These are phyloP conservation scores for Agonopterix alstromeriana DNA, from an alignment of 2,888 invertebrate genomes.

Conservation along the genomic window DNA sequence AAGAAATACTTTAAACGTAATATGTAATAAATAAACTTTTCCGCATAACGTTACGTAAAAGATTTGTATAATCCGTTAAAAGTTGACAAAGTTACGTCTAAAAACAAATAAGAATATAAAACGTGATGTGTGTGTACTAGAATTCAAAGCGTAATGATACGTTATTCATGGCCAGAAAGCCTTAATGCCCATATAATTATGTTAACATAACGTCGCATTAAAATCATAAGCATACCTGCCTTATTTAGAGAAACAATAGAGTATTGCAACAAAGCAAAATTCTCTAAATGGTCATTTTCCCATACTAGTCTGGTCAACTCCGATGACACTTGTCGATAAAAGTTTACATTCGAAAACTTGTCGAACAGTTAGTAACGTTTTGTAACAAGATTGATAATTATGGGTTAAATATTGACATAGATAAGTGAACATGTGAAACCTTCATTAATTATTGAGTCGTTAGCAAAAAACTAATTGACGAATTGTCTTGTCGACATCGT, in stretches of 20 bases:
- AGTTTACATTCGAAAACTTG: background rate
- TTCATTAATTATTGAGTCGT: slow-evolving; percentile 2
- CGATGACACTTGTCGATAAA: slow-evolving; percentile 6
- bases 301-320: slow-evolving; percentile 2
- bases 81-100: background rate
- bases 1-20: slow-evolving; percentile 1
- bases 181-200: background rate
- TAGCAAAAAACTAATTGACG: background rate
- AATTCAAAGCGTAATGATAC: background rate
- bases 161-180: background rate
- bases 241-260: slow-evolving; percentile 2
- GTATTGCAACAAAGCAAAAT: background rate
- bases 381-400: slow-evolving; percentile 10
- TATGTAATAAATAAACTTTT: slow-evolving; percentile 5
- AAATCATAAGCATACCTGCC: background rate
- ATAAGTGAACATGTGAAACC: slow-evolving; percentile 1
- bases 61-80: background rate
- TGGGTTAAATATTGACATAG: slow-evolving; percentile 6
- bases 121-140: too few relatives aligned
- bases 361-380: background rate
- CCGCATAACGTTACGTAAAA: slow-evolving; percentile 2
- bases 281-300: slow-evolving; percentile 3
- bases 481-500: background rate
- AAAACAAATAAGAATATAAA: too few relatives aligned
- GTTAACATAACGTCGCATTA: background rate